A percentile compares a stretch with the other conserved stretches of the same genome.
These are phyloP conservation scores for Gymnodraco acuticeps DNA, from an alignment of 2,797 vertebrate genomes.

Conservation along the genomic window DNA sequence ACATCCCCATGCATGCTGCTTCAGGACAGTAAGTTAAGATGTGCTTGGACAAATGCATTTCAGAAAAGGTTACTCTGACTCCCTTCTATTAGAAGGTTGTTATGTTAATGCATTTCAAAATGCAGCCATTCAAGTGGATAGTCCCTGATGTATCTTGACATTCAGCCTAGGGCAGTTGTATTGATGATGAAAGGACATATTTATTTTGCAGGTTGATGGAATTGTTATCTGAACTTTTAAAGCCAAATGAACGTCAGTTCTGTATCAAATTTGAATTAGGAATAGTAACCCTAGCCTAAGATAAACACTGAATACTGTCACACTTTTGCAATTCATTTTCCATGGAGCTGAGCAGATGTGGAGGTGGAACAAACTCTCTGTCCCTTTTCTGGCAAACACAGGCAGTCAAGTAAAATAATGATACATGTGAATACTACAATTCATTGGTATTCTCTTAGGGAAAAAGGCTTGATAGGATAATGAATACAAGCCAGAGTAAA, in stretches of 20 bases:
- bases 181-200: conserved; percentile 30
- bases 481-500: conserved; percentile 28
- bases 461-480: conserved; percentile 27
- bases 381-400: conserved; percentile 38
- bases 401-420: conserved; percentile 36
- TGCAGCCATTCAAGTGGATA: neutral
- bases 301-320: conserved; percentile 28
- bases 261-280: conserved; percentile 46
- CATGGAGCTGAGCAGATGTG: conserved; percentile 40
- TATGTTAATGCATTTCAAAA: too few relatives aligned
- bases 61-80: too few relatives aligned
- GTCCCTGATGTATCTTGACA: conserved; percentile 17
- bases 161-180: neutral
- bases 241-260: conserved; percentile 34
- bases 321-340: conserved; percentile 50
- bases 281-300: conserved; percentile 37
- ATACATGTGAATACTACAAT: conserved; percentile 28
- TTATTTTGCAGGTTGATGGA: conserved; percentile 26
- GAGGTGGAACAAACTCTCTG: conserved; percentile 50
- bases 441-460: conserved; percentile 27
- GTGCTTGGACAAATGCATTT: neutral
- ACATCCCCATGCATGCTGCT: neutral
- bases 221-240: conserved; percentile 49
- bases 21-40: conserved; percentile 15
- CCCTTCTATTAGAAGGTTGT: neutral